Evolutionary conservation across 2,797 vertebrate genomes (phyloP).

Genomic region (Sparus aurata): DNA sequence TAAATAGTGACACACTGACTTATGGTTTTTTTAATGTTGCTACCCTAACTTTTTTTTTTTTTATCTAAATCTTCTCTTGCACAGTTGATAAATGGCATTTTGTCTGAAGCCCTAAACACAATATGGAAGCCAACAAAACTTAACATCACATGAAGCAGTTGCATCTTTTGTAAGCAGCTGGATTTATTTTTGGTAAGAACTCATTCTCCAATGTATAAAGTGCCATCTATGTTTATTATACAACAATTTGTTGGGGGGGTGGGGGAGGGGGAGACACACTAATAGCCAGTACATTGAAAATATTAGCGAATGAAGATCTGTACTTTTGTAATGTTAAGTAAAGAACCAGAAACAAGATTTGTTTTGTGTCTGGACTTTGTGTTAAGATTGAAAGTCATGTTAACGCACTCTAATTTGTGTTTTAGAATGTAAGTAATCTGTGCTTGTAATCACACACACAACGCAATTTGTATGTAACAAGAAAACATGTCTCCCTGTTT

Average conservation of each 20-base stretch:
- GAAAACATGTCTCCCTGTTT: conserved; percentile 35
- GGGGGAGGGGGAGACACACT: no score
- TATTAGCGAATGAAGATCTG: not conserved
- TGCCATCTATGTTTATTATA: conserved; percentile 16
- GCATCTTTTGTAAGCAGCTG: conserved; percentile 36
- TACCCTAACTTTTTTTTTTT: not conserved
- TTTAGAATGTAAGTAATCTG: conserved; percentile 18
- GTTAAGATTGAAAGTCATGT: not conserved
- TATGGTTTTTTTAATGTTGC: not conserved
- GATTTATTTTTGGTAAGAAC: conserved; percentile 51
- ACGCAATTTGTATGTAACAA: conserved; percentile 37
- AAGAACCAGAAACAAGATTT: not conserved
- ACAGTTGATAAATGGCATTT: conserved; percentile 89
- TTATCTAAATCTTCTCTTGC: conserved; percentile 46
- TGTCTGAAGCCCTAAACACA: conserved; percentile 62
- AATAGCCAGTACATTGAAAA: not conserved
- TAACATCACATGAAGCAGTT: conserved; percentile 28
- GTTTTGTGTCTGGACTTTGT: not conserved
- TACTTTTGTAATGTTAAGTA: not conserved
- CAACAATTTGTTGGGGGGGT: conserved; percentile 5
- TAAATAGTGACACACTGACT: conserved; percentile 10
- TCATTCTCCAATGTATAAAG: conserved; percentile 4
- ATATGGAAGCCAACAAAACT: conserved; percentile 13
- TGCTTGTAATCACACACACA: conserved; percentile 25
- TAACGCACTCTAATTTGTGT: conserved; percentile 8